Base-by-base conservation (phyloP, 2,797 vertebrate genomes). In the Coccyzus lansbergi region DNA sequence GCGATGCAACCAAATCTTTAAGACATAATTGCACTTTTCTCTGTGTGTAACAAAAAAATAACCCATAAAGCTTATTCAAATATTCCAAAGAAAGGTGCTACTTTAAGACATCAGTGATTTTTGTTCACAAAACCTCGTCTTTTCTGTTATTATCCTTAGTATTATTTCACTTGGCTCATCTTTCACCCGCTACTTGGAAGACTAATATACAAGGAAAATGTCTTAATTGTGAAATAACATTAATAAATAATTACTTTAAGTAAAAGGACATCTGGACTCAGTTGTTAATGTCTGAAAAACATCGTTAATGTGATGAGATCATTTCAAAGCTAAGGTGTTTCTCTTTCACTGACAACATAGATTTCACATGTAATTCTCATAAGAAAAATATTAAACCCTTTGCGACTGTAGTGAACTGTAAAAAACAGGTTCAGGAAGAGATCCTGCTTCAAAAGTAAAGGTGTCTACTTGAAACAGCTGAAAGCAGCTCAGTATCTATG, bases 1-100 rank as follows among this genome's bases (percentile, higher is more conserved):
- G 94, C 92, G 87, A 79, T 22, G 88, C 59, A 83, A 94, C 92
- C 78, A 72, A 88, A 88, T 82, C 49, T 40, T 97, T 97, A 97
- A 97, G 96, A 97, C 95, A 90, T 94, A 88, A 94, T 92, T 95
- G 96, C 85, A 96, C 88, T 95, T 97, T 38, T 81, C 77, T 95
- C 26, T 83, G 84, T 79, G 74, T 36, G 52, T 83, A 96, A 93
- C 65, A 84, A 86, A 92, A 68, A 34, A 82, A 62, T 11, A 83
- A 93, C 48, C 24, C 62, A 33, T 82, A 34, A 91, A 95, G 88
- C 91, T 92, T 86, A 71, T 86, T 86, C 53, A 65, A 65, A 84
- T 49, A 52, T 70, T 83, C 80, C 53, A 82, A 96, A 91, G 85
- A 92, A 92, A 95, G 86, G 94, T 91, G 93, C 90, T 86, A 40